These are phyloP conservation scores for Pachypsylla venusta DNA, from an alignment of 1,140 invertebrate genomes.

Conservation along the genomic window DNA sequence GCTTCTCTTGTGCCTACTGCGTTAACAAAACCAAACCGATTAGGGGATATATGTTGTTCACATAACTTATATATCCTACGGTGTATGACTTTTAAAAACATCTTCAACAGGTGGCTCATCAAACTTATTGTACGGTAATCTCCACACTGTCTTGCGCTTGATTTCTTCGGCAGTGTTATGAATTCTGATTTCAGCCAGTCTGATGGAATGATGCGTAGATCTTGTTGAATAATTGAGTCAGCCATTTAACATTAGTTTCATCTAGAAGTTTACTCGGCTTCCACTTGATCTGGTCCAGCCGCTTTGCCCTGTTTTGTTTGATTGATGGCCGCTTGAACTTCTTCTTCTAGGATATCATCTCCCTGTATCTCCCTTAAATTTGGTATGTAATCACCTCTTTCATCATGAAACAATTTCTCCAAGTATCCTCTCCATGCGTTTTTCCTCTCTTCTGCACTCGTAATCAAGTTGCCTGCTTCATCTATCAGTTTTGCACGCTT, in stretches of 20 bases:
- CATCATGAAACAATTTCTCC: neutral
- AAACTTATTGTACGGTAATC: slow-evolving; percentile 21
- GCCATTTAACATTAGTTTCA: neutral
- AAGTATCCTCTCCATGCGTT: slow-evolving; percentile 17
- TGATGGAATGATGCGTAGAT: slow-evolving; percentile 20
- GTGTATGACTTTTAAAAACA: slow-evolving; percentile 23
- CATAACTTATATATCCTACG: slow-evolving; percentile 16
- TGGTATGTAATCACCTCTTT: neutral
- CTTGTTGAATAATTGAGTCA: slow-evolving; percentile 15
- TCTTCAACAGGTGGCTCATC: slow-evolving; percentile 21
- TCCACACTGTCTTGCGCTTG: slow-evolving; percentile 17
- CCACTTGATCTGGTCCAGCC: slow-evolving; percentile 4
- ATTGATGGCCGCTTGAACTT: neutral
- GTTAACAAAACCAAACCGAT: slow-evolving; percentile 21
- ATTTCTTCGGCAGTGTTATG: slow-evolving; percentile 21
- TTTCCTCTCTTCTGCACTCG: slow-evolving; percentile 14
- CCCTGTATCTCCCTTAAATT: neutral
- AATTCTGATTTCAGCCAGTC: slow-evolving; percentile 21
- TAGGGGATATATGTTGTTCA: slow-evolving; percentile 11
- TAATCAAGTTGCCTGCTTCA: slow-evolving; percentile 15
- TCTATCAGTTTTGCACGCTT: slow-evolving; percentile 12
- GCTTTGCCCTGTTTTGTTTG: slow-evolving; percentile 12
- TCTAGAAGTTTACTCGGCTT: slow-evolving; percentile 11
- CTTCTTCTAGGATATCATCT: neutral
- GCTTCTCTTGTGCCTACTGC: slow-evolving; percentile 21